phyloP scores from a whole-genome alignment of 2,113 vertebrate species.

The Erinaceus europaeus region DNA sequence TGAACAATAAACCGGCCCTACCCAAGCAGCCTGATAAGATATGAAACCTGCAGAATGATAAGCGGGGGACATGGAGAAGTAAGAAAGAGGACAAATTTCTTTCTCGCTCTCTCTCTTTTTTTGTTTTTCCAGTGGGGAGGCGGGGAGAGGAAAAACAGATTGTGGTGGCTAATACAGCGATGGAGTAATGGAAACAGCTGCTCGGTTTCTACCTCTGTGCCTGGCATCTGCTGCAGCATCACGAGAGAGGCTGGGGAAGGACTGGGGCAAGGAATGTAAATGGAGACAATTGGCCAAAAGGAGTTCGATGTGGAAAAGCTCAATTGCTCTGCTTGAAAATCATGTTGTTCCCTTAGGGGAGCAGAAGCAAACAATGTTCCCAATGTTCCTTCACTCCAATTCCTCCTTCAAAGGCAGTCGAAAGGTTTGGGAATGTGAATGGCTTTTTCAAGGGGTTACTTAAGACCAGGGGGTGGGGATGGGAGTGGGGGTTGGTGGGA shows the following conservation, averaged over 20 bases:
- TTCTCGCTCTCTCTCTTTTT: too few species aligned
- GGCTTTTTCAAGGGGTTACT: slow-evolving; percentile 16
- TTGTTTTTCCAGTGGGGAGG: neutral
- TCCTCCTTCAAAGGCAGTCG: slow-evolving; percentile 10
- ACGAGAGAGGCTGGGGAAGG: slow-evolving; percentile 71
- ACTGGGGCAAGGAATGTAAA: slow-evolving; percentile 72
- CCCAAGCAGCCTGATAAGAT: slow-evolving; percentile 41
- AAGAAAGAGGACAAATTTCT: neutral
- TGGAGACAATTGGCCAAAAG: slow-evolving; percentile 61
- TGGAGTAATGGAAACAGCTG: slow-evolving; percentile 78
- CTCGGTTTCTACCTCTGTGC: slow-evolving; percentile 68
- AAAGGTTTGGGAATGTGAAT: neutral
- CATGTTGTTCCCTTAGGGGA: slow-evolving; percentile 30
- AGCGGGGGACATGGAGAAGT: neutral
- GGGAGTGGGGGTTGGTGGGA: too few species aligned
- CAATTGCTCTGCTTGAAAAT: slow-evolving; percentile 41
- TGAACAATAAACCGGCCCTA: neutral
- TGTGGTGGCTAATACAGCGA: slow-evolving; percentile 50
- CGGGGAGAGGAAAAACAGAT: slow-evolving; percentile 43
- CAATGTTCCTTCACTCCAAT: neutral
- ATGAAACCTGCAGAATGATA: slow-evolving; percentile 26
- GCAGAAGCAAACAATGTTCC: neutral
- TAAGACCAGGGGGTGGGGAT: too few species aligned
- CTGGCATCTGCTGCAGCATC: slow-evolving; percentile 71
- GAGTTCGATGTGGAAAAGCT: slow-evolving; percentile 37